A percentile compares a stretch with the other conserved stretches of the same genome.
Evolutionary conservation across 2,113 vertebrate species (phyloP).

Genomic region (Paracanthobrama guichenoti): DNA sequence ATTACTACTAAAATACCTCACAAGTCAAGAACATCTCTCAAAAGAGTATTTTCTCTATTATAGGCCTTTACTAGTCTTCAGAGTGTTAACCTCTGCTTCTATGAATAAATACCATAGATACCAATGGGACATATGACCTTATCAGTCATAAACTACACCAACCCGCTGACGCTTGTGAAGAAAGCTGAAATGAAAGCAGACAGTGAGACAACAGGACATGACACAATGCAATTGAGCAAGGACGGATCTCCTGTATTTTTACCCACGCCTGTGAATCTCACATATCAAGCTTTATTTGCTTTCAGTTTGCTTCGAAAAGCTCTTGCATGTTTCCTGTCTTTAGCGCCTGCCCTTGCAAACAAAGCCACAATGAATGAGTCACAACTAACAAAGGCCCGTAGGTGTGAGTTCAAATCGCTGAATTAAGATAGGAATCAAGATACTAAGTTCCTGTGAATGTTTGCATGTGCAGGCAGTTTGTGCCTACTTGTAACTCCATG

Average conservation of each 20-base stretch:
- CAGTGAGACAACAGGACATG: slow-evolving; percentile 25
- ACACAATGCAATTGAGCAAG: slow-evolving; percentile 5
- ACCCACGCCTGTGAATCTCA: not conserved
- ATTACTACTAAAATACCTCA: not conserved
- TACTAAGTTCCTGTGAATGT: not conserved
- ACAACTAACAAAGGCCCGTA: not conserved
- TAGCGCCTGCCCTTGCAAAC: not conserved
- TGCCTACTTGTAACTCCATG: not conserved
- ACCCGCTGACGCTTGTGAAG: not conserved
- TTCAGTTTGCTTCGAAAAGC: not conserved
- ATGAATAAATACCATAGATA: not conserved
- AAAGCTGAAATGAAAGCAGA: slow-evolving; percentile 41
- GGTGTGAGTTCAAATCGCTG: slow-evolving; percentile 40
- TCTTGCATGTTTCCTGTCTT: slow-evolving; percentile 31
- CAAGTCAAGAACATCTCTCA: slow-evolving; percentile 1
- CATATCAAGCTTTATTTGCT: not conserved
- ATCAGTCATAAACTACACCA: not conserved
- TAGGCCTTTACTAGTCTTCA: not conserved
- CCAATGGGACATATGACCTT: not conserved
- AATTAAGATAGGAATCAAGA: not conserved
- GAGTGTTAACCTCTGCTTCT: not conserved
- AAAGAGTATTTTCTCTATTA: not conserved
- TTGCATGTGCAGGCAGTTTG: not conserved
- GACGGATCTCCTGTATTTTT: not conserved
- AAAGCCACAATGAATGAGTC: slow-evolving; percentile 29